Evolutionary conservation across 92 coral and sea anemone species (phyloP).

Genomic region (Umimayanthus chanpuru): DNA sequence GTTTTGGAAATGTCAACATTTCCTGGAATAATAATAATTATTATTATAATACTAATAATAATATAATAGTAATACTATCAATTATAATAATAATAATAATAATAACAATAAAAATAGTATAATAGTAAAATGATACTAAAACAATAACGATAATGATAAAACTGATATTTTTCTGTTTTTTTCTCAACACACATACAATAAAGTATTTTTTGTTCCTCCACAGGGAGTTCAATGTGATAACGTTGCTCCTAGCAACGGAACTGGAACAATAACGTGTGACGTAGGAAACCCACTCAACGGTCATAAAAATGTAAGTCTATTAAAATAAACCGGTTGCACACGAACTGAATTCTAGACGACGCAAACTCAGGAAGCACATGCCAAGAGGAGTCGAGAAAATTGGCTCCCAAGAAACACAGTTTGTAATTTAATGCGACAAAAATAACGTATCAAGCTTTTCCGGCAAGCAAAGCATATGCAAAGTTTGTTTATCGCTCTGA

Average conservation of each 20-base stretch:
- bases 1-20: no score
- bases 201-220: background rate
- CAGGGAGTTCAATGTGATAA: slow-evolving; percentile 67
- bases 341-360: background rate
- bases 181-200: no score
- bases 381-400: background rate
- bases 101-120: no score
- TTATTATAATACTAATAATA: no score
- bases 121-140: no score
- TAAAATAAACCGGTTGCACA: background rate
- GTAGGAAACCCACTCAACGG: slow-evolving; percentile 39
- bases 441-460: no score
- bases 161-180: background rate
- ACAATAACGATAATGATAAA: no score
- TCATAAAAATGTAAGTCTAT: slow-evolving; percentile 13
- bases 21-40: no score
- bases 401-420: background rate
- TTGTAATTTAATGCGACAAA: no score
- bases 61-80: background rate
- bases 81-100: no score
- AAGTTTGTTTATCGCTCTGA: no score
- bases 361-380: background rate
- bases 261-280: slow-evolving; percentile 46
- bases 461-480: no score
- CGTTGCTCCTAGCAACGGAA: slow-evolving; percentile 39